These are phyloP conservation scores for Eupithecia insigniata DNA, from an alignment of 2,888 invertebrate species.

Conservation along the genomic window DNA sequence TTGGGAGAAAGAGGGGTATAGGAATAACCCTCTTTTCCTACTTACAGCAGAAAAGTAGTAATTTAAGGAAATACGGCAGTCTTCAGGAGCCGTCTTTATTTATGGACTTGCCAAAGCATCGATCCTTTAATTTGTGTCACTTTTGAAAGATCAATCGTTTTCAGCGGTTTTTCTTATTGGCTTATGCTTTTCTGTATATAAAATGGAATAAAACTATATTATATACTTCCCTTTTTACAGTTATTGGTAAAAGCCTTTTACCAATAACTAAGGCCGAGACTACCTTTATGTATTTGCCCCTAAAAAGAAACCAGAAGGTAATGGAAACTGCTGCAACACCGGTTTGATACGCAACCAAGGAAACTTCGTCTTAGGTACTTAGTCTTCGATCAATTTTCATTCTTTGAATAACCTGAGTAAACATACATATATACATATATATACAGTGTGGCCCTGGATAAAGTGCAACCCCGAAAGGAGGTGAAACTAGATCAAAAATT, in stretches of 20 bases:
- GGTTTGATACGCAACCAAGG: not conserved
- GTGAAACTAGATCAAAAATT: too few species aligned
- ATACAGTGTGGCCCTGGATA: too few species aligned
- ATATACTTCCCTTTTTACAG: too few species aligned
- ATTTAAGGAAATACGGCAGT: conserved; percentile 27
- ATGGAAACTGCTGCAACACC: not conserved
- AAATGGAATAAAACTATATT: not conserved
- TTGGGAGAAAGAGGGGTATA: not conserved
- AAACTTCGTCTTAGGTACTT: not conserved
- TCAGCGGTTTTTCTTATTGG: not conserved
- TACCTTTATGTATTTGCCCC: not conserved
- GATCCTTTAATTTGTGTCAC: conserved; percentile 50
- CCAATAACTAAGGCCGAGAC: too few species aligned
- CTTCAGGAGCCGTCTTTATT: conserved; percentile 48
- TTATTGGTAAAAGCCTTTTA: too few species aligned
- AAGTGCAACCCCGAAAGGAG: too few species aligned
- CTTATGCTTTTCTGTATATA: not conserved
- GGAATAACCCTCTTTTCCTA: conserved; percentile 6
- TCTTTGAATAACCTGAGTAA: not conserved
- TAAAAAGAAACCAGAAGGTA: conserved; percentile 8
- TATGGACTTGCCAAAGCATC: conserved; percentile 56
- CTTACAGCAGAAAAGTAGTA: conserved; percentile 15
- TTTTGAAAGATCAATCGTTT: not conserved
- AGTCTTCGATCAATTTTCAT: not conserved
- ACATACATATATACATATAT: too few species aligned